Percentiles rank a stretch among this genome's conserved stretches.
These are phyloP conservation scores for Syngnathus acus DNA, from an alignment of 2,797 vertebrate genomes.

Conservation along the genomic window DNA sequence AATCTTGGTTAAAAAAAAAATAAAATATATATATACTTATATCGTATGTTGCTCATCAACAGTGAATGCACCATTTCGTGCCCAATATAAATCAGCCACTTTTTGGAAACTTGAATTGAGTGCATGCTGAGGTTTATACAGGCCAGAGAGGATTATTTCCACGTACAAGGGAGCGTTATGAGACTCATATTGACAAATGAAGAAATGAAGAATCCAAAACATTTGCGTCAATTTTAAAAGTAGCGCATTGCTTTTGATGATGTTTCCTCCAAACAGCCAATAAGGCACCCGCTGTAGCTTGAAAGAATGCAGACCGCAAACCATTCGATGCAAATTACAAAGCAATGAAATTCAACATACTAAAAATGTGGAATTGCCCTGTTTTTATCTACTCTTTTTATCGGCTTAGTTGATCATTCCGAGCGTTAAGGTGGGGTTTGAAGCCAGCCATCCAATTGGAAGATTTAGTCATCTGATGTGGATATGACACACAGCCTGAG, in stretches of 20 bases:
- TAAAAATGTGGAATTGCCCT: not conserved
- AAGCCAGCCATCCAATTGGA: not conserved
- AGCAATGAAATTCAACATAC: conserved; percentile 1
- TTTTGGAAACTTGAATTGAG: not conserved
- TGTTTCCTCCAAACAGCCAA: not conserved
- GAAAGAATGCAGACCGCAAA: not conserved
- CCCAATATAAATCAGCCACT: not conserved
- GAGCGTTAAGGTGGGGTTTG: not conserved
- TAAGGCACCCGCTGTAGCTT: conserved; percentile 1
- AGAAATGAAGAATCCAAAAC: not conserved
- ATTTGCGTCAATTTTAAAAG: not conserved
- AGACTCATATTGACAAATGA: not conserved
- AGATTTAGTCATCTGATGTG: not conserved
- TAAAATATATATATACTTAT: too few species aligned
- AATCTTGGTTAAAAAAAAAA: too few species aligned
- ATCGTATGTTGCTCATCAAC: too few species aligned
- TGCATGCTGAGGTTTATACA: not conserved
- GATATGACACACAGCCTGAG: not conserved
- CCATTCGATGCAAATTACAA: not conserved
- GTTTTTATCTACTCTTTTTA: not conserved
- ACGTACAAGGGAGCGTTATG: not conserved
- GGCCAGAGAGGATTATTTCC: not conserved
- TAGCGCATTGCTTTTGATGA: not conserved
- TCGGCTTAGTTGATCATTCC: not conserved
- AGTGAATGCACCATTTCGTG: not conserved